phyloP scores from a whole-genome alignment of 2,797 vertebrate genomes.

The Salmo trutta region DNA sequence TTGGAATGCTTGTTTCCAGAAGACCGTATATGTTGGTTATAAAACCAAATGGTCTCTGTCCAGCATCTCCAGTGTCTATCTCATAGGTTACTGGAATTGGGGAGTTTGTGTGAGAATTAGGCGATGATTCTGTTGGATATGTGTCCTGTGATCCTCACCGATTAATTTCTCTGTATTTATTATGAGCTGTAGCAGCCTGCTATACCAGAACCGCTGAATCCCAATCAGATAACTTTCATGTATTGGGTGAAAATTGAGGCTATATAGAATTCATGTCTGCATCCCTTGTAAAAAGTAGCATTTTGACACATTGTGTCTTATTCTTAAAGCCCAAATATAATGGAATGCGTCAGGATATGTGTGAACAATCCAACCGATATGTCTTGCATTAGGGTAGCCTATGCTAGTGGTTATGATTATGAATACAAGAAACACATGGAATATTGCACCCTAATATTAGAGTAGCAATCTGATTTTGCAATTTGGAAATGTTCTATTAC shows the following conservation, averaged over 20 bases:
- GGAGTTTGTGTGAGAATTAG: conserved; percentile 27
- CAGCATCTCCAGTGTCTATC: conserved; percentile 40
- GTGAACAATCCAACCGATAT: not conserved
- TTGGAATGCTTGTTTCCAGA: conserved; percentile 47
- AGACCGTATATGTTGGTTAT: conserved; percentile 43
- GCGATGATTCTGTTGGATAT: conserved; percentile 18
- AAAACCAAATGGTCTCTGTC: conserved; percentile 27
- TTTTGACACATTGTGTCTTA: not conserved
- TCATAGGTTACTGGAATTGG: conserved; percentile 33
- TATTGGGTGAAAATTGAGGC: not conserved
- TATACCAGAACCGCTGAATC: not conserved
- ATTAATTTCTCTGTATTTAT: not conserved
- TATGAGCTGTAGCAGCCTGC: not conserved
- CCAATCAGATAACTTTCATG: not conserved
- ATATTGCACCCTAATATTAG: not conserved
- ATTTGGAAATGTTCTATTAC: not conserved
- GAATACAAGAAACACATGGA: not conserved
- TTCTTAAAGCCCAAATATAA: not conserved
- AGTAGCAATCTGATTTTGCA: not conserved
- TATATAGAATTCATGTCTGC: not conserved
- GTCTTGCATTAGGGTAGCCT: not conserved
- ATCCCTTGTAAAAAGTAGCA: not conserved
- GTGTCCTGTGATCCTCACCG: conserved; percentile 24
- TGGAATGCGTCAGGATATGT: not conserved
- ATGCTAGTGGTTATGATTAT: not conserved